phyloP scores from a whole-genome alignment of 2,888 invertebrate species.

The Apocheima hispidaria region DNA sequence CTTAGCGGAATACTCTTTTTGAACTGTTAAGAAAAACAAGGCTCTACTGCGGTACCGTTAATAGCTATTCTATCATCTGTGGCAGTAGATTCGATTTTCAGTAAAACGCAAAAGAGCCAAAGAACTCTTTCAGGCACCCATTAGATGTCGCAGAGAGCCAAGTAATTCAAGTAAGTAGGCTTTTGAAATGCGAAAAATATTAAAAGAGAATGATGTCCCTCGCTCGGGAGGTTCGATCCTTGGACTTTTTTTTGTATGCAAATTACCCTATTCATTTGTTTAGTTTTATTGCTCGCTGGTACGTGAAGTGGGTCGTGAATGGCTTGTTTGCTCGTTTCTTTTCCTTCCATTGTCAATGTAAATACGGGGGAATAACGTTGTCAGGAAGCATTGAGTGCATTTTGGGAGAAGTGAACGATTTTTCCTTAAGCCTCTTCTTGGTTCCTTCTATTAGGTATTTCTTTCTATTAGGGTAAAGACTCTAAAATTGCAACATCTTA shows the following conservation, averaged over 20 bases:
- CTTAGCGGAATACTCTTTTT: constrained; percentile 40
- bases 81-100: neutral
- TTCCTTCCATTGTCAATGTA: constrained; percentile 42
- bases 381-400: constrained; percentile 24
- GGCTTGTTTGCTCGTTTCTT: constrained; percentile 42
- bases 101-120: neutral
- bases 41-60: neutral
- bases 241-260: constrained; percentile 61
- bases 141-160: constrained; percentile 46
- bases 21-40: constrained; percentile 30
- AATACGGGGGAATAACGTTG: constrained; percentile 39
- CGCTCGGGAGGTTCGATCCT: constrained; percentile 63
- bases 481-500: too few relatives aligned
- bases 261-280: constrained; percentile 59
- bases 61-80: neutral
- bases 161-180: constrained; percentile 56
- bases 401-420: constrained; percentile 17
- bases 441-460: neutral
- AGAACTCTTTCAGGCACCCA: constrained; percentile 31
- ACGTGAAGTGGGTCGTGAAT: constrained; percentile 48
- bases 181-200: constrained; percentile 63
- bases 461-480: neutral
- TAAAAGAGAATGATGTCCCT: constrained; percentile 56
- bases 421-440: neutral
- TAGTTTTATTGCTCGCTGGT: constrained; percentile 48